Evolutionary conservation across 2,888 invertebrate genomes (phyloP), one percentile per base, ranked within the genome.

Genomic region (Oscheius sp.): DNA sequence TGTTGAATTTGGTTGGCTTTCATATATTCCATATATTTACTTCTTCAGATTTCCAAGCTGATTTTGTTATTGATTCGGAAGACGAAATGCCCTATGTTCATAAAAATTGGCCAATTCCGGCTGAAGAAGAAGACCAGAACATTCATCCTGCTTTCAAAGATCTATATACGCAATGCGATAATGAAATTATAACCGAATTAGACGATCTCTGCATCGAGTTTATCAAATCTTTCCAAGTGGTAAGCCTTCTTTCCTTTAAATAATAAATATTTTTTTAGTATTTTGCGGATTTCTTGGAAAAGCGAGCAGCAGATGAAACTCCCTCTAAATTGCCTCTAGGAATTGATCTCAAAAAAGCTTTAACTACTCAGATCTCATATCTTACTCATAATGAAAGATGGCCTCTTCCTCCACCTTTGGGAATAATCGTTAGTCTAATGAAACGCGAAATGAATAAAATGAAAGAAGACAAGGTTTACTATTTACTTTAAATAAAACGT

Each of bases 321-420:
- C 39, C 63, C 0, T 15, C 57, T 48, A 20, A 37, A 37, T 10
- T 20, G 3, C 55, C 73, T 1, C 69, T 70, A 31, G 70, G 73
- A 2, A 58, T 70, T 3, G 74, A 76, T 15, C 66, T 83, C 17
- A 73, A 77, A 17, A 31, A 69, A 23, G 73, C 71, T 1, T 70
- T 83, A n/a, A 70, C 71, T 15, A 78, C 78, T 1, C 82, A 83
- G 72, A 71, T 84, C 8, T 70, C 74, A 20, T 70, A 70, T 57
- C 61, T 84, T 6, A 80, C 80, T 6, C 66, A 73, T 50, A 72
- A 77, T 48, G 79, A 71, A 20, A 39, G 52, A 8, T 72, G 75
- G 64, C 80, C 82, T 27, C 77, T 84, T n/a, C 84, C 84, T 8
- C 78, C 74, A 37, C 81, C 84, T 8, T 70, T 84, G 10, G 84